Evolutionary conservation across 2,888 invertebrate genomes (phyloP).

Genomic region (Notodonta ziczac): DNA sequence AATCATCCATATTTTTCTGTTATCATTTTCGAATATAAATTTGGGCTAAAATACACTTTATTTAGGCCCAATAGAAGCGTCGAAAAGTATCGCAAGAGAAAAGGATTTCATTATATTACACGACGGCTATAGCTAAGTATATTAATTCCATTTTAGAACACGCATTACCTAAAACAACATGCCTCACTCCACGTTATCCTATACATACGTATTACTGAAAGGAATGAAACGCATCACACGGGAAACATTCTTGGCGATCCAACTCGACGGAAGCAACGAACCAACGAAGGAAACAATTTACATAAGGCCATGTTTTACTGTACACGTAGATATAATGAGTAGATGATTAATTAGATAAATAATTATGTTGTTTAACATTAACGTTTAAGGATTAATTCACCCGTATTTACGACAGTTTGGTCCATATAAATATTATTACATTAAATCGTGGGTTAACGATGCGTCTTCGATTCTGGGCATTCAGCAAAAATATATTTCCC

Average conservation of each 20-base stretch:
- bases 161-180: conserved; percentile 73
- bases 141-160: conserved; percentile 72
- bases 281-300: conserved; percentile 77
- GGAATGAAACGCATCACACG: conserved; percentile 43
- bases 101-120: conserved; percentile 47
- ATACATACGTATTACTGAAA: conserved; percentile 65
- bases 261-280: conserved; percentile 73
- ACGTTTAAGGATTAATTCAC: conserved; percentile 79
- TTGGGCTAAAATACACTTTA: too few relatives aligned
- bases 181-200: conserved; percentile 61
- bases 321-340: conserved; percentile 77
- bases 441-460: conserved; percentile 65
- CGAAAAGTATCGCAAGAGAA: conserved; percentile 36
- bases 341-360: conserved; percentile 81
- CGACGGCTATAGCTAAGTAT: conserved; percentile 59
- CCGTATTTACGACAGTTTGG: conserved; percentile 83
- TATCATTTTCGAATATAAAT: too few relatives aligned
- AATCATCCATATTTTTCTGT: too few relatives aligned
- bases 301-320: conserved; percentile 84
- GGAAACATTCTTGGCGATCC: conserved; percentile 59
- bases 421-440: conserved; percentile 83
- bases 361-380: conserved; percentile 77
- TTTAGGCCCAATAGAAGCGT: conserved; percentile 12
- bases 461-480: conserved; percentile 63
- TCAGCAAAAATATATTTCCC: conserved; percentile 47